Evolutionary conservation across 1,140 invertebrate species (phyloP).

Genomic region (Pissodes strobi): DNA sequence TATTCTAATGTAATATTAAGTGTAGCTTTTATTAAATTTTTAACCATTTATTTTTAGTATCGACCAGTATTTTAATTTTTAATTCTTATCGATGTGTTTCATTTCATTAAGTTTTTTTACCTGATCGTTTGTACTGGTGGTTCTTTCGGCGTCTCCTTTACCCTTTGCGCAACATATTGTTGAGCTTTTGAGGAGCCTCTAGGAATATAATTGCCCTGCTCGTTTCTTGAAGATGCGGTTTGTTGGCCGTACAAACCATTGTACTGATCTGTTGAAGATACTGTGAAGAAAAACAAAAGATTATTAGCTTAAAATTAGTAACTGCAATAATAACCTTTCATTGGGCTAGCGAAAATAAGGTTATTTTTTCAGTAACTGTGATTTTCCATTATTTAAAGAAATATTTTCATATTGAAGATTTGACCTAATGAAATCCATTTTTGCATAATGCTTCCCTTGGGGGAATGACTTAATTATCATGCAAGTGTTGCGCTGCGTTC

Average conservation of each 20-base stretch:
- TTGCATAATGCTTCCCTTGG: no score
- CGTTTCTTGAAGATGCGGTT: conserved; percentile 43
- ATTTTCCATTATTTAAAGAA: neutral
- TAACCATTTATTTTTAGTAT: neutral
- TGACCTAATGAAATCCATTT: no score
- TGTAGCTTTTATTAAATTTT: no score
- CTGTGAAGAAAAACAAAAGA: conserved; percentile 5
- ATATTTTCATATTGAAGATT: no score
- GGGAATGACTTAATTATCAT: no score
- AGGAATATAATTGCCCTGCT: conserved; percentile 49
- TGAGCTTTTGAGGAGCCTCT: conserved; percentile 23
- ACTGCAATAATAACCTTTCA: neutral
- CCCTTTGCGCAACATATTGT: conserved; percentile 52
- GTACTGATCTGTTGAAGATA: conserved; percentile 55
- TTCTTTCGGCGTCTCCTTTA: conserved; percentile 66
- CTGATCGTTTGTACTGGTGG: conserved; percentile 76
- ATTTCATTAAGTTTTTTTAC: no score
- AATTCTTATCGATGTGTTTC: no score
- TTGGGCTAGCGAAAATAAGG: neutral
- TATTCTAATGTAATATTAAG: no score
- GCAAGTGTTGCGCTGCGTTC: no score
- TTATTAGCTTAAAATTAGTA: neutral
- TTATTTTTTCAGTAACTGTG: neutral
- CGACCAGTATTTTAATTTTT: neutral
- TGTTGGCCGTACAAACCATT: conserved; percentile 56